These are phyloP conservation scores for Chloromyia formosa DNA, from an alignment of 2,888 invertebrate genomes.

Conservation along the genomic window DNA sequence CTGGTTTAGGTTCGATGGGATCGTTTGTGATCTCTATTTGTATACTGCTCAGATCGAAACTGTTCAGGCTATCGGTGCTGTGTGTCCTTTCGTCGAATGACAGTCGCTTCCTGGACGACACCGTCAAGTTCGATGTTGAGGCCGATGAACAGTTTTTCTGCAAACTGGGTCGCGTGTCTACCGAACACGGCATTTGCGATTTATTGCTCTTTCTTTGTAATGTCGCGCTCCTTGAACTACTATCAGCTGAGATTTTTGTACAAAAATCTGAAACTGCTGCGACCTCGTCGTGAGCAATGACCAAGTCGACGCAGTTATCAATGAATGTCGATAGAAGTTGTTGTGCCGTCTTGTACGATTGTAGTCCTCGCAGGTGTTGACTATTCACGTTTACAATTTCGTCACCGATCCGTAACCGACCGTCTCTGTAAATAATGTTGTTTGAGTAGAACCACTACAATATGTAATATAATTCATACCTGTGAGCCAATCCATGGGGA, in stretches of 20 bases:
- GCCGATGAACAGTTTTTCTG: not conserved
- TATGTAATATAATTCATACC: constrained; percentile 54
- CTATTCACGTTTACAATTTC: constrained; percentile 92
- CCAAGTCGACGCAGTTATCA: constrained; percentile 67
- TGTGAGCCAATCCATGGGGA: constrained; percentile 72
- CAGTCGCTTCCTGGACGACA: constrained; percentile 56
- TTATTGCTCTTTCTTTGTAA: constrained; percentile 48
- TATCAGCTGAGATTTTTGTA: constrained; percentile 61
- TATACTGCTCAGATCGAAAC: constrained; percentile 57
- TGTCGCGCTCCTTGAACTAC: constrained; percentile 51
- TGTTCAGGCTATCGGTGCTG: constrained; percentile 59
- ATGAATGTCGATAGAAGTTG: constrained; percentile 64
- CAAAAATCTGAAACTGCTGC: constrained; percentile 60
- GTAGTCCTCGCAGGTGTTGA: constrained; percentile 77
- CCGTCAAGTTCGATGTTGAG: not conserved
- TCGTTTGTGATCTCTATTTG: constrained; percentile 54
- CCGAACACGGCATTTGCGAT: not conserved
- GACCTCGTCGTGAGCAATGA: constrained; percentile 73
- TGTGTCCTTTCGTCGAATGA: constrained; percentile 59
- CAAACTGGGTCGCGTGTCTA: not conserved
- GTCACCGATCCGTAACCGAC: constrained; percentile 83
- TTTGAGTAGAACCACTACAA: not conserved
- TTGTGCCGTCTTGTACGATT: constrained; percentile 73
- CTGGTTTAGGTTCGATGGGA: not conserved
- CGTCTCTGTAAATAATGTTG: constrained; percentile 69